phyloP scores from a whole-genome alignment of 2,797 vertebrate species.

The Columba guinea region DNA sequence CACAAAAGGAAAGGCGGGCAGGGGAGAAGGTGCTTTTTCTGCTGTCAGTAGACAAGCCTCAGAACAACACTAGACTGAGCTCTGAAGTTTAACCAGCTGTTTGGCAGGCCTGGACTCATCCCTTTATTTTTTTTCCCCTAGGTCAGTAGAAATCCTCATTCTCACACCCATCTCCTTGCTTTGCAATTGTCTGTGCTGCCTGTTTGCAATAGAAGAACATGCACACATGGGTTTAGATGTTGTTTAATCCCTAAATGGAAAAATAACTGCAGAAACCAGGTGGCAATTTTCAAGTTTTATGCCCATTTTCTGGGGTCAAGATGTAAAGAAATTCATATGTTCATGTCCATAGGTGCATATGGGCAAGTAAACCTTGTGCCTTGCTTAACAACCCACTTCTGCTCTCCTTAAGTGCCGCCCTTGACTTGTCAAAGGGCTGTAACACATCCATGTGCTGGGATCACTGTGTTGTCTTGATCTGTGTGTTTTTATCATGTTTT shows the following conservation, averaged over 20 bases:
- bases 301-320: background rate
- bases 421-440: background rate
- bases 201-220: background rate
- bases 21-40: background rate
- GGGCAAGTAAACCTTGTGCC: background rate
- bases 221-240: fast-evolving
- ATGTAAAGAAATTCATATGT: conserved; percentile 18
- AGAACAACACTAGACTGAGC: background rate
- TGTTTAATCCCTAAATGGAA: conserved; percentile 29
- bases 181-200: background rate
- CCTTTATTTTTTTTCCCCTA: background rate
- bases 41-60: background rate
- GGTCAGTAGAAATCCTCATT: conserved; percentile 26
- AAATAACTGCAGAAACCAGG: conserved; percentile 23
- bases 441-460: background rate
- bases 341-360: background rate
- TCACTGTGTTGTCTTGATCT: background rate
- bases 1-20: background rate
- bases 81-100: conserved; percentile 49
- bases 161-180: conserved; percentile 19
- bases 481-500: background rate
- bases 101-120: conserved; percentile 37
- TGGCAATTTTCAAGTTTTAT: conserved; percentile 30
- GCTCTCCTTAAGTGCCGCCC: background rate
- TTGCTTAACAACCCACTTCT: background rate